Percentiles rank a stretch among this genome's conserved stretches.
These are phyloP conservation scores for Myopa testacea DNA, from an alignment of 2,888 invertebrate species.

Conservation along the genomic window DNA sequence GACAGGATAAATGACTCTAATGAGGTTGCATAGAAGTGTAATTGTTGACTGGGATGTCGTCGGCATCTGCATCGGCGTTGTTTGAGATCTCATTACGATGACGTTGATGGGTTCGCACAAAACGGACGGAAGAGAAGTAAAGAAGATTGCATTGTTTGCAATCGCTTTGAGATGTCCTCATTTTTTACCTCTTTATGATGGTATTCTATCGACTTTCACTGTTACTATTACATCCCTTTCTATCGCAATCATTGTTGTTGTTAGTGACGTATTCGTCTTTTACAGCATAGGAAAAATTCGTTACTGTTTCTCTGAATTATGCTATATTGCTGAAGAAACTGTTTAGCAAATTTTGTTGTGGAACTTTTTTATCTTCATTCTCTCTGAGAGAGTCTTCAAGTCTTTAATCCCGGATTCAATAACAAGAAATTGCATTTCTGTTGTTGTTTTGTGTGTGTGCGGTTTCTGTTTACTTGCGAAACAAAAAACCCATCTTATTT, in stretches of 20 bases:
- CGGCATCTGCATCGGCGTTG: too few species aligned
- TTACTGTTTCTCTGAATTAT: too few species aligned
- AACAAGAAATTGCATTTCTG: slow-evolving; percentile 27
- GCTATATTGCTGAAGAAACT: not conserved
- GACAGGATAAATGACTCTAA: not conserved
- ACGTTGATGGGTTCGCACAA: too few species aligned
- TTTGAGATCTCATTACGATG: too few species aligned
- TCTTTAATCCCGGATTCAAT: slow-evolving; percentile 8
- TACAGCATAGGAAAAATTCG: too few species aligned
- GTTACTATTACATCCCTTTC: too few species aligned
- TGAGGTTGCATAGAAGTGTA: not conserved
- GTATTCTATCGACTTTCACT: not conserved
- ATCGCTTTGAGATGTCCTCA: too few species aligned
- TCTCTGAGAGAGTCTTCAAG: not conserved
- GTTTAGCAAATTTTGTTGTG: not conserved
- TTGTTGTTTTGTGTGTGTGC: not conserved
- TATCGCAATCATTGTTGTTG: not conserved
- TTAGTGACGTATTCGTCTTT: too few species aligned
- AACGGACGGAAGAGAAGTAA: too few species aligned
- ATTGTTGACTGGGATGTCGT: too few species aligned
- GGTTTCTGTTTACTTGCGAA: slow-evolving; percentile 21
- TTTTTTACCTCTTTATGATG: too few species aligned
- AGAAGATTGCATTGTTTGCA: too few species aligned
- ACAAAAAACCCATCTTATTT: slow-evolving; percentile 43
- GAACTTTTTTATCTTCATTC: not conserved